Conservation (phyloP, 2,888 invertebrate species). For the Cabera pusaria region DNA sequence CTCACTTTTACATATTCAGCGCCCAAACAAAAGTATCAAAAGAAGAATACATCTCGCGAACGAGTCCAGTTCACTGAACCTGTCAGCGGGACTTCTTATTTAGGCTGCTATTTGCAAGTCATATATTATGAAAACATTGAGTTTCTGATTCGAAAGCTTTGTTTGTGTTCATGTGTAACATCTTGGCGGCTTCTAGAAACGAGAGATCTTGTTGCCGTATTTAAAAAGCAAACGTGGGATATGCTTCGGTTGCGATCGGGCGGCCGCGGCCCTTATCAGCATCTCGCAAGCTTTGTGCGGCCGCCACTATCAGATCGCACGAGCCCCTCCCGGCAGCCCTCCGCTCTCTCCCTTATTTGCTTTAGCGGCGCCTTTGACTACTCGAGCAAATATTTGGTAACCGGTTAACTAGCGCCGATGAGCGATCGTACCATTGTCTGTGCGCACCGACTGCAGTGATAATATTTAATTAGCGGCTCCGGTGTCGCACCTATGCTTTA, state of each 20-base stretch:
- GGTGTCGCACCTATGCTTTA: constrained; percentile 71
- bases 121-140: constrained; percentile 28
- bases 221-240: constrained; percentile 54
- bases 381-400: constrained; percentile 74
- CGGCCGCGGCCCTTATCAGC: constrained; percentile 57
- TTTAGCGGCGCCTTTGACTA: constrained; percentile 73
- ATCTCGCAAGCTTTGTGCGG: constrained; percentile 64
- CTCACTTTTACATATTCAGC: constrained; percentile 56
- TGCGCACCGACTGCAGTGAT: constrained; percentile 69
- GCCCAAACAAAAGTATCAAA: constrained; percentile 43
- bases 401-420: constrained; percentile 75
- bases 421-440: constrained; percentile 72
- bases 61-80: constrained; percentile 55
- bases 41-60: constrained; percentile 35
- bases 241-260: constrained; percentile 55
- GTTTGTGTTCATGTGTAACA: constrained; percentile 11
- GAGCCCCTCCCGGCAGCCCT: constrained; percentile 40
- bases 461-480: constrained; percentile 79
- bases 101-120: constrained; percentile 66
- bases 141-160: constrained; percentile 22
- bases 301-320: constrained; percentile 67
- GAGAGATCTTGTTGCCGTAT: constrained; percentile 31
- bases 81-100: constrained; percentile 67
- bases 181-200: constrained; percentile 21
- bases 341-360: constrained; percentile 57